Evolutionary conservation across 2,888 invertebrate species (phyloP).

Genomic region (Rutpela maculata): DNA sequence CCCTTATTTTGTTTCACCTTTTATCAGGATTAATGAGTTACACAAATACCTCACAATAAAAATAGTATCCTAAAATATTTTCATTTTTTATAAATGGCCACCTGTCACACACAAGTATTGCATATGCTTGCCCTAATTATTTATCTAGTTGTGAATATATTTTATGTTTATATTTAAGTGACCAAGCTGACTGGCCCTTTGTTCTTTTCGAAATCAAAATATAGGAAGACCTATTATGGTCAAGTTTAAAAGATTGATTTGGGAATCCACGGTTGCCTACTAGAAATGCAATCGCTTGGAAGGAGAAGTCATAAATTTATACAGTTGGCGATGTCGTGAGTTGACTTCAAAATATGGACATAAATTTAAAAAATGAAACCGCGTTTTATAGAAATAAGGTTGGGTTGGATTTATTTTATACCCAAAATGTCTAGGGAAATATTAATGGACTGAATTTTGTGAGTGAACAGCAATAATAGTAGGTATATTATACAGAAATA

Average conservation of each 20-base stretch:
- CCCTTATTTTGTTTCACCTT: too few species aligned
- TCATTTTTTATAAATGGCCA: too few species aligned
- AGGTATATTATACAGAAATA: too few species aligned
- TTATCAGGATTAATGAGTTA: too few species aligned
- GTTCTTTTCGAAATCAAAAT: conserved; percentile 51
- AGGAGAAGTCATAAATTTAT: conserved; percentile 66
- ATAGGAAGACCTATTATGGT: conserved; percentile 52
- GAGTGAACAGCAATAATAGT: too few species aligned
- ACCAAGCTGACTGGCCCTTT: conserved; percentile 49
- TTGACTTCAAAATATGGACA: conserved; percentile 45
- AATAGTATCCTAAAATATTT: too few species aligned
- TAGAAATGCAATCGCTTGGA: conserved; percentile 57
- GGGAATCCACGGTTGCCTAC: conserved; percentile 50
- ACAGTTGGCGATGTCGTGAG: conserved; percentile 62
- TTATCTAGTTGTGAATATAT: too few species aligned
- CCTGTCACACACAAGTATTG: too few species aligned
- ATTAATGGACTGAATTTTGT: conserved; percentile 14
- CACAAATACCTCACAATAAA: too few species aligned
- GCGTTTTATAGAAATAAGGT: conserved; percentile 37
- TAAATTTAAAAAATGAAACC: conserved; percentile 44
- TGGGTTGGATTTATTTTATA: conserved; percentile 37
- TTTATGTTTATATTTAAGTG: too few species aligned
- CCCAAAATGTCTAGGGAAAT: background rate
- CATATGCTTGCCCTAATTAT: too few species aligned
- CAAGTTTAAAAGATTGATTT: conserved; percentile 60